A percentile compares a stretch with the other conserved stretches of the same genome.
phyloP scores from a whole-genome alignment of 2,113 vertebrate species.

The Platysteira castanea region DNA sequence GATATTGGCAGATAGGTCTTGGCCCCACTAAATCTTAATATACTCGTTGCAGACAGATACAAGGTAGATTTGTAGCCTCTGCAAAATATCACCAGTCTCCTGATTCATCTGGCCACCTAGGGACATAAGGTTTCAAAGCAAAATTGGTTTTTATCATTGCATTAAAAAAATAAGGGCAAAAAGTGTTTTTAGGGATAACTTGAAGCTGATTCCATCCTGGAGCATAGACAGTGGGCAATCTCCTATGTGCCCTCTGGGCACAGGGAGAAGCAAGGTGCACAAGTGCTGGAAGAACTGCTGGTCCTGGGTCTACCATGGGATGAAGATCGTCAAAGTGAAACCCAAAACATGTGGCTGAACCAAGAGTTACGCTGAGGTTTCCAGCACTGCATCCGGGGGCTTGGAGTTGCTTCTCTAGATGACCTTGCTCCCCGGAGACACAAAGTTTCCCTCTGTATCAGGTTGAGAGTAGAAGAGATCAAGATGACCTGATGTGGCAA shows the following conservation, averaged over 20 bases:
- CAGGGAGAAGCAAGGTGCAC: background rate
- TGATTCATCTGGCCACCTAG: background rate
- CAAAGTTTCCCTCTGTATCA: background rate
- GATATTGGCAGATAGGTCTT: background rate
- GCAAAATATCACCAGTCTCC: background rate
- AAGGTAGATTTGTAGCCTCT: background rate
- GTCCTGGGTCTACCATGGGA: background rate
- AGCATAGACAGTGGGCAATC: background rate
- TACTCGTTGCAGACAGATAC: background rate
- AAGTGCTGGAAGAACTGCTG: background rate
- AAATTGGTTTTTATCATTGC: background rate
- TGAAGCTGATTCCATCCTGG: background rate
- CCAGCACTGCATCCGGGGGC: background rate
- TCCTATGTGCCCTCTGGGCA: background rate
- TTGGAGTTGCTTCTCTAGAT: background rate
- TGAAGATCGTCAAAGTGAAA: background rate
- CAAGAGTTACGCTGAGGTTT: fast-evolving
- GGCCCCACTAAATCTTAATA: background rate
- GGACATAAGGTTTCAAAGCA: background rate
- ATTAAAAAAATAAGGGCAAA: background rate
- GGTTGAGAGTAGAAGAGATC: background rate
- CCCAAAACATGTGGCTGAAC: background rate
- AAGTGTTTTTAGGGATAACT: background rate
- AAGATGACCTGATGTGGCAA: background rate
- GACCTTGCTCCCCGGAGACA: background rate